A percentile compares a stretch with the other conserved stretches of the same genome.
Evolutionary conservation across 1,140 invertebrate species (phyloP).

Genomic region (Paralvinella palmiformis): DNA sequence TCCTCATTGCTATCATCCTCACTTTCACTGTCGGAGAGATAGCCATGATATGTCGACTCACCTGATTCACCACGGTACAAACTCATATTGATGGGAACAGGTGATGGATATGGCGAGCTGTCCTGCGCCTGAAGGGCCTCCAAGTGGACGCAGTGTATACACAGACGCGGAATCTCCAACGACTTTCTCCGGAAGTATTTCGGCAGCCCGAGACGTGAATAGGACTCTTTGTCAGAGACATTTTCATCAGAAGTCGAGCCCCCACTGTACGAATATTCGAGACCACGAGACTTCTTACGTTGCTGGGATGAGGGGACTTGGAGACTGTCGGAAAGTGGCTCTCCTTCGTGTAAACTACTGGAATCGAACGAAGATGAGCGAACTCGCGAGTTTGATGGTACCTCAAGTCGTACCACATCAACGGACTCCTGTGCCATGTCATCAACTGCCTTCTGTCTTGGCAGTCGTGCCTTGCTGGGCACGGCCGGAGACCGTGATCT

Average conservation of each 20-base stretch:
- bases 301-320: background rate
- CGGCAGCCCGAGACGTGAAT: slow-evolving; percentile 15
- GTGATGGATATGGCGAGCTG: slow-evolving; percentile 9
- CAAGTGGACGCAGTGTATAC: slow-evolving; percentile 43
- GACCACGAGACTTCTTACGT: background rate
- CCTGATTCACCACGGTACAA: slow-evolving; percentile 24
- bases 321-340: background rate
- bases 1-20: slow-evolving; percentile 8
- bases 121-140: slow-evolving; percentile 47
- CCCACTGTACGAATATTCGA: background rate
- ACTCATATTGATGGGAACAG: slow-evolving; percentile 8
- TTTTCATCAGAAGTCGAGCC: background rate
- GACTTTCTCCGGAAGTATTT: slow-evolving; percentile 30
- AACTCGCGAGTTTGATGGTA: background rate
- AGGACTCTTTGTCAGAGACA: background rate
- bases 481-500: no score
- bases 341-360: background rate
- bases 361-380: background rate
- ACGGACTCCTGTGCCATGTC: no score
- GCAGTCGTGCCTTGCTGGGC: no score
- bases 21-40: background rate
- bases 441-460: no score
- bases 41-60: slow-evolving; percentile 19
- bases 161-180: slow-evolving; percentile 40
- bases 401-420: background rate